A percentile compares a stretch with the other conserved stretches of the same genome.
phyloP scores from a whole-genome alignment of 1,140 invertebrate genomes.

The Drosophila tsacasi region DNA sequence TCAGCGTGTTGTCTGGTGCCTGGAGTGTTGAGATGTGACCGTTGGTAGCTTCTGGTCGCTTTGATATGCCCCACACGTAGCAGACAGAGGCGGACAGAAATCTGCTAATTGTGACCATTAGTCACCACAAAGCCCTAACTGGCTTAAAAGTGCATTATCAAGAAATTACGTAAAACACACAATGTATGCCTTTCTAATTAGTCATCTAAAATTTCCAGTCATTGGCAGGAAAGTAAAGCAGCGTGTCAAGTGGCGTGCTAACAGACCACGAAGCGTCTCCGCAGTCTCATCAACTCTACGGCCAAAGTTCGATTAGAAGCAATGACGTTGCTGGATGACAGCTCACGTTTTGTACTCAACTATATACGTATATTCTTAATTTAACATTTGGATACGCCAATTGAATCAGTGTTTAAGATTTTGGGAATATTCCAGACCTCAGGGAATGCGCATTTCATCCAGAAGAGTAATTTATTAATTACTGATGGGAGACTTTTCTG shows the following conservation, averaged over 20 bases:
- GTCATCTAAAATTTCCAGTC: constrained; percentile 2
- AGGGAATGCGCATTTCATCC: neutral
- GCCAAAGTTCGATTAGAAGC: constrained; percentile 23
- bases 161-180: neutral
- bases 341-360: neutral
- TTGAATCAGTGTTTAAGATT: neutral
- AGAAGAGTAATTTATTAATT: neutral
- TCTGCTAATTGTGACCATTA: constrained; percentile 74
- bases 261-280: constrained; percentile 11
- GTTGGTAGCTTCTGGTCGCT: constrained; percentile 26
- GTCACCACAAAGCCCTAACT: constrained; percentile 41
- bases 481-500: neutral
- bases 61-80: constrained; percentile 64
- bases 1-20: constrained; percentile 25
- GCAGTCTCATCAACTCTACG: neutral
- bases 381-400: neutral
- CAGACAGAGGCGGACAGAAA: constrained; percentile 54
- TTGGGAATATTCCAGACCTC: constrained; percentile 2
- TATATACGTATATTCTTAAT: neutral
- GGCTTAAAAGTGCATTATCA: neutral
- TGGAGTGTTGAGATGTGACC: constrained; percentile 22
- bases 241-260: constrained; percentile 7
- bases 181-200: constrained; percentile 2
- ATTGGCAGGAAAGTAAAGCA: constrained; percentile 2
- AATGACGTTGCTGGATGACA: constrained; percentile 15